These are phyloP conservation scores for Lordiphosa andalusiaca DNA, from an alignment of 2,888 invertebrate genomes.

Conservation along the genomic window DNA sequence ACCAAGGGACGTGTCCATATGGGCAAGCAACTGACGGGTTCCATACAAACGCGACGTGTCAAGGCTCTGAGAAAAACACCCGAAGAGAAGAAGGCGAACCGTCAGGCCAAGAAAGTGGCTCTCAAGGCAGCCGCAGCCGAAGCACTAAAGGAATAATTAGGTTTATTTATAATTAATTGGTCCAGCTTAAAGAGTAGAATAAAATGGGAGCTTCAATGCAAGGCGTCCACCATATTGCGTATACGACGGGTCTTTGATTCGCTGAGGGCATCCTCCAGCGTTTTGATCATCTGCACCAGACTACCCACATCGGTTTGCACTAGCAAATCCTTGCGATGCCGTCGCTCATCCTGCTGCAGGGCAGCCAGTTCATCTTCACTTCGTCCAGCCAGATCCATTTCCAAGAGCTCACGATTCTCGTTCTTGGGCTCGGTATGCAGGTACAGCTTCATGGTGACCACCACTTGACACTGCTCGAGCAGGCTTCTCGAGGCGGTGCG, in stretches of 20 bases:
- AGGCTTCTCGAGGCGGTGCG: conserved; percentile 84
- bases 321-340: conserved; percentile 79
- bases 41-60: conserved; percentile 92
- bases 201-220: conserved; percentile 59
- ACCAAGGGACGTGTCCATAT: conserved; percentile 96
- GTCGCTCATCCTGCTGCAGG: conserved; percentile 71
- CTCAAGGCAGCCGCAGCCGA: conserved; percentile 65
- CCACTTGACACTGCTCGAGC: conserved; percentile 82
- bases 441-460: conserved; percentile 83
- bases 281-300: conserved; percentile 83
- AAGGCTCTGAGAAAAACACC: conserved; percentile 90
- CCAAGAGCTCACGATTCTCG: conserved; percentile 77
- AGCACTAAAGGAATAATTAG: conserved; percentile 33
- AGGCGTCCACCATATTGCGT: conserved; percentile 77
- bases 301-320: conserved; percentile 84
- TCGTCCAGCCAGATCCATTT: conserved; percentile 40
- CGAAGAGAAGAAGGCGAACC: conserved; percentile 84
- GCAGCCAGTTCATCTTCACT: conserved; percentile 44
- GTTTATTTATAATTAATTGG: conserved; percentile 64
- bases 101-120: conserved; percentile 82
- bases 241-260: conserved; percentile 83
- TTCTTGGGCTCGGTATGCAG: conserved; percentile 80
- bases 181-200: conserved; percentile 57
- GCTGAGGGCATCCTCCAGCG: conserved; percentile 83
- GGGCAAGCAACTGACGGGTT: conserved; percentile 91